A percentile compares a stretch with the other conserved stretches of the same genome.
Evolutionary conservation across 2,888 invertebrate species (phyloP).

Genomic region (Sinopyrophorus schimmeli): DNA sequence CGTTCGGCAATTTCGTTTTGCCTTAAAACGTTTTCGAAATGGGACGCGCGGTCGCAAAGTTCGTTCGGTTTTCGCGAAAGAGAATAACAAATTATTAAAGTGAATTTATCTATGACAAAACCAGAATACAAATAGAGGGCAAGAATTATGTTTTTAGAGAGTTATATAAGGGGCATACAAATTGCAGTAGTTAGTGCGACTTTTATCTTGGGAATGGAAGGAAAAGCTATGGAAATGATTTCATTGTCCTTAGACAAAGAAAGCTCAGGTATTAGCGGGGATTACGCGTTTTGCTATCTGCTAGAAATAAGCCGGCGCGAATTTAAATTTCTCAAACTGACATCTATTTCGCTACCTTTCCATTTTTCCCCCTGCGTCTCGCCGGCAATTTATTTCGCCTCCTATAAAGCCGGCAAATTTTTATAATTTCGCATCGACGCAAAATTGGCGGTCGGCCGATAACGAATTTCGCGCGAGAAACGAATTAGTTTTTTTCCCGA

Average conservation of each 20-base stretch:
- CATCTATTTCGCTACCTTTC: slow-evolving; percentile 22
- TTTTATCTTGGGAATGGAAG: slow-evolving; percentile 25
- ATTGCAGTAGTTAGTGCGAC: slow-evolving; percentile 27
- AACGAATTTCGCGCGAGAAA: slow-evolving; percentile 12
- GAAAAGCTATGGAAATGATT: slow-evolving; percentile 32
- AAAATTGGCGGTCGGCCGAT: slow-evolving; percentile 19
- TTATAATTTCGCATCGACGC: slow-evolving; percentile 17
- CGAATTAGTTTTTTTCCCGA: no score
- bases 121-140: slow-evolving; percentile 1
- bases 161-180: slow-evolving; percentile 30
- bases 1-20: no score
- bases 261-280: slow-evolving; percentile 33
- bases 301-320: slow-evolving; percentile 28
- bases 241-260: slow-evolving; percentile 34
- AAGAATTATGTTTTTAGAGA: slow-evolving; percentile 11
- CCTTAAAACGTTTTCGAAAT: no score
- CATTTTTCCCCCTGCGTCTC: slow-evolving; percentile 16
- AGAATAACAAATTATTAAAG: no score
- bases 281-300: slow-evolving; percentile 36
- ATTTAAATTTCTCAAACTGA: slow-evolving; percentile 23
- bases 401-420: slow-evolving; percentile 13
- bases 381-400: slow-evolving; percentile 16
- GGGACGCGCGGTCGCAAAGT: no score
- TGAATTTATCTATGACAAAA: no score
- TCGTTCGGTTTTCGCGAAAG: no score